Evolutionary conservation across 2,113 vertebrate species (phyloP).

Genomic region (rabbit (Oryctolagus cuniculus)): mOryCun1.1 NC_091444.1:21695001-21695500

Average conservation of each 20-base stretch:
- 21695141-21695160: neutral
- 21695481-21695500: neutral
- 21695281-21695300: too few relatives aligned
- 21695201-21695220: neutral
- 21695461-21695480: neutral
- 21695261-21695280: neutral
- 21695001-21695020: neutral
- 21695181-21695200: neutral
- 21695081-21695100: neutral
- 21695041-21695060: neutral
- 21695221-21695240: neutral
- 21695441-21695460: too few relatives aligned
- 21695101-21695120: neutral
- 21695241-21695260: neutral
- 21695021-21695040: slow-evolving; percentile 1
- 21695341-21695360: neutral
- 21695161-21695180: neutral
- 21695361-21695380: neutral
- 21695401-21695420: neutral
- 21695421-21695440: neutral
- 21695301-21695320: neutral
- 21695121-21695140: too few relatives aligned
- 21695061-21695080: neutral
- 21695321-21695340: neutral
- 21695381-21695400: neutral